Evolutionary conservation across 2,113 vertebrate genomes (phyloP).

Genomic region (Charina bottae): DNA sequence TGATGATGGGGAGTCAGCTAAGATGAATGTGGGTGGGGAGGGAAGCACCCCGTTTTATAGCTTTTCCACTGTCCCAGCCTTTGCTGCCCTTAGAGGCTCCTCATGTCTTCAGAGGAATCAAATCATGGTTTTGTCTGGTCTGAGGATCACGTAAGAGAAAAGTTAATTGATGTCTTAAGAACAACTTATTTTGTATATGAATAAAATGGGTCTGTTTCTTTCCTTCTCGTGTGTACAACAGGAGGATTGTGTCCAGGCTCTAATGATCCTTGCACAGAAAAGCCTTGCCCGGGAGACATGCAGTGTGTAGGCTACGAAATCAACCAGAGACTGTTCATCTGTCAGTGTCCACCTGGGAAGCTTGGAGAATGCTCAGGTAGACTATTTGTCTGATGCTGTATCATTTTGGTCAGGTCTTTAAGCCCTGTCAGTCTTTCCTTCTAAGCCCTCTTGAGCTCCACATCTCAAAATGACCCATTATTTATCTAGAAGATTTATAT

Average conservation of each 20-base stretch:
- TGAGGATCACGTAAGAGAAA: neutral
- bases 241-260: slow-evolving; percentile 87
- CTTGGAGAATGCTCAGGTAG: slow-evolving; percentile 95
- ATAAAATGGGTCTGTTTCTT: neutral
- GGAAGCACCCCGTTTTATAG: neutral
- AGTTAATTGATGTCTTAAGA: neutral
- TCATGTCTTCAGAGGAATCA: neutral
- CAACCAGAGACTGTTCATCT: slow-evolving; percentile 84
- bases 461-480: no score
- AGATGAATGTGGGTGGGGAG: neutral
- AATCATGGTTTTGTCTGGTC: neutral
- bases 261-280: slow-evolving; percentile 87
- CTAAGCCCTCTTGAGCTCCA: neutral
- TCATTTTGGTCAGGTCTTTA: neutral
- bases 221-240: slow-evolving; percentile 55
- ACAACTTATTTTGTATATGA: neutral
- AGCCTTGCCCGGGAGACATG: slow-evolving; percentile 93
- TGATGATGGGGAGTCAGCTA: neutral
- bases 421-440: neutral
- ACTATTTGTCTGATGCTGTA: neutral
- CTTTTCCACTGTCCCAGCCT: neutral
- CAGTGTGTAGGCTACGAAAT: slow-evolving; percentile 89
- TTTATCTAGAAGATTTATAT: no score
- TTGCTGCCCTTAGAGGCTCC: neutral
- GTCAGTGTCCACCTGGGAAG: slow-evolving; percentile 95